A percentile compares a stretch with the other conserved stretches of the same genome.
Evolutionary conservation across 1,140 invertebrate genomes (phyloP).

Genomic region (Cylas formicarius): DNA sequence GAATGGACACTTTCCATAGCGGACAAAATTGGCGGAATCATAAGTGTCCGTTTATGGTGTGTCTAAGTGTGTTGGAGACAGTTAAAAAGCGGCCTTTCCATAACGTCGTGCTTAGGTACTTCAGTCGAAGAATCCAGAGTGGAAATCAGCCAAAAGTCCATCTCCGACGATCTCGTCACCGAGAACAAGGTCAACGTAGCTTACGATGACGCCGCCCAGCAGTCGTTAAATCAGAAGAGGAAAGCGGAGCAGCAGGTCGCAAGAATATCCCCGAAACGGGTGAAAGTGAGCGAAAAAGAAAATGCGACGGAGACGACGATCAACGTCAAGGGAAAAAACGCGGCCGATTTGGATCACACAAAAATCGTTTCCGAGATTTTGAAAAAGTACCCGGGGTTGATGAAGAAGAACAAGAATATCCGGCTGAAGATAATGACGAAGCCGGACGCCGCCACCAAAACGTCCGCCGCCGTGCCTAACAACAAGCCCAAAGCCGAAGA

Average conservation of each 20-base stretch:
- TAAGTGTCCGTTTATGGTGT: no score
- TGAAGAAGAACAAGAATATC: conserved; percentile 81
- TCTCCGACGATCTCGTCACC: no score
- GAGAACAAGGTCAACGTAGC: conserved; percentile 31
- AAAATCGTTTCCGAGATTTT: conserved; percentile 80
- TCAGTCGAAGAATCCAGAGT: no score
- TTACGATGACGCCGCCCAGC: no score
- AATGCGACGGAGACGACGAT: conserved; percentile 38
- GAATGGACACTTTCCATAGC: no score
- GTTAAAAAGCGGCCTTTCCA: no score
- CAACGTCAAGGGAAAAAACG: conserved; percentile 26
- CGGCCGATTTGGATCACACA: conserved; percentile 56
- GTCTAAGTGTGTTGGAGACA: no score
- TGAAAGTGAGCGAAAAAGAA: conserved; percentile 17
- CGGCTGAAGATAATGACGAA: conserved; percentile 70
- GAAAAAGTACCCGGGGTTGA: conserved; percentile 80
- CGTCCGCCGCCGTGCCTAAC: conserved; percentile 1
- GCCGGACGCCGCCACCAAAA: background rate
- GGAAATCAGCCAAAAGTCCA: no score
- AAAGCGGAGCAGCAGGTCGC: conserved; percentile 39
- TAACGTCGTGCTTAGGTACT: no score
- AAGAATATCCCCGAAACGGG: conserved; percentile 9
- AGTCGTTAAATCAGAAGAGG: no score
- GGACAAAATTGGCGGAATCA: no score
- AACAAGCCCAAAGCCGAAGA: conserved; percentile 11